phyloP scores from a whole-genome alignment of 2,113 vertebrate genomes.

The Ictalurus punctatus region DNA sequence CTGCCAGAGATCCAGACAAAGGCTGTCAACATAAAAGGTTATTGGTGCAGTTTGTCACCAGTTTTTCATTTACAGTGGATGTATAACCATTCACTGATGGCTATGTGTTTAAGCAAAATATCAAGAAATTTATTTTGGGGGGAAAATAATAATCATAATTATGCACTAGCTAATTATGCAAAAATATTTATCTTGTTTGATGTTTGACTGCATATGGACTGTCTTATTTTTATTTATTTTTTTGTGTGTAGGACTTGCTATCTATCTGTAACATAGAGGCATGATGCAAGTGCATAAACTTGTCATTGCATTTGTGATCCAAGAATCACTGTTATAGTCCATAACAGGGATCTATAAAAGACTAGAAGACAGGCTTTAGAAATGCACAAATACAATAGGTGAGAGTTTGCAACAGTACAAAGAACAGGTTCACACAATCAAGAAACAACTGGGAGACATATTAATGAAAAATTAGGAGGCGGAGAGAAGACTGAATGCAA shows the following conservation, averaged over 20 bases:
- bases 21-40: constrained; percentile 35
- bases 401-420: background rate
- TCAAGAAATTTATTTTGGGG: background rate
- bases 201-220: constrained; percentile 28
- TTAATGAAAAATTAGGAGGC: background rate
- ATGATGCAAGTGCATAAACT: background rate
- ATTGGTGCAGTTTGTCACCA: constrained; percentile 32
- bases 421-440: background rate
- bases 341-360: background rate
- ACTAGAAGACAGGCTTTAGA: background rate
- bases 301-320: background rate
- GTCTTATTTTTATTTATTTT: no score
- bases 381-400: background rate
- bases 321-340: background rate
- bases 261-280: background rate
- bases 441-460: background rate
- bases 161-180: constrained; percentile 2
- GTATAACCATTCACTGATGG: constrained; percentile 14
- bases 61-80: constrained; percentile 27
- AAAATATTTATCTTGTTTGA: constrained; percentile 17
- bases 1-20: constrained; percentile 9
- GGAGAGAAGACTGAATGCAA: background rate
- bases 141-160: background rate
- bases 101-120: background rate
- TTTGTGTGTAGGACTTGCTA: background rate